These are phyloP conservation scores for Neocrepidodera transversa DNA, from an alignment of 2,888 invertebrate genomes.

Conservation along the genomic window DNA sequence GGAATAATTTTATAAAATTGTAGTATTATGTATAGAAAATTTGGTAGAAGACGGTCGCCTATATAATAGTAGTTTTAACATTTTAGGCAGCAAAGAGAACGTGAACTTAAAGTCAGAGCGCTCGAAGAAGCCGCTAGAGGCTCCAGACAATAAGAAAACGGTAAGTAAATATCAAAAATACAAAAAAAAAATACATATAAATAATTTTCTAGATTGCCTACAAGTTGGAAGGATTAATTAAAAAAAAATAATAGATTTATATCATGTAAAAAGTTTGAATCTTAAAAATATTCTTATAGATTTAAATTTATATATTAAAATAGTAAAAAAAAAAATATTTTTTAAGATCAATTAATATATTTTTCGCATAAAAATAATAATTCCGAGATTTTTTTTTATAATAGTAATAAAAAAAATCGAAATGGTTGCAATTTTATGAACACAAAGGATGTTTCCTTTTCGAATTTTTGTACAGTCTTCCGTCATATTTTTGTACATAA, in stretches of 20 bases:
- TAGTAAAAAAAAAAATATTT: constrained; percentile 35
- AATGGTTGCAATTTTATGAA: constrained; percentile 6
- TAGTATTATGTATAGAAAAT: constrained; percentile 15
- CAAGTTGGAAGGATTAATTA: not conserved
- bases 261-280: constrained; percentile 30
- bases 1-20: constrained; percentile 10
- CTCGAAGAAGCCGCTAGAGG: constrained; percentile 85
- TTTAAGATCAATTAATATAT: constrained; percentile 43
- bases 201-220: not conserved
- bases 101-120: constrained; percentile 85
- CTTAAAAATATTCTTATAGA: constrained; percentile 29
- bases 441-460: constrained; percentile 24
- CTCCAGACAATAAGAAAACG: constrained; percentile 59
- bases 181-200: no score
- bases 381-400: not conserved
- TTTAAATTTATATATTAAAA: constrained; percentile 20
- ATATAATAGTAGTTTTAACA: constrained; percentile 48
- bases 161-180: constrained; percentile 5
- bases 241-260: constrained; percentile 32
- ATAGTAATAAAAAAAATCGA: constrained; percentile 6
- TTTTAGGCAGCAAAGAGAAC: constrained; percentile 76
- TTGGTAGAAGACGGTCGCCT: constrained; percentile 35
- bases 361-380: constrained; percentile 49
- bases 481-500: constrained; percentile 30
- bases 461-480: constrained; percentile 40